phyloP scores from a whole-genome alignment of 2,888 invertebrate genomes.

The Pasiphila rectangulata region DNA sequence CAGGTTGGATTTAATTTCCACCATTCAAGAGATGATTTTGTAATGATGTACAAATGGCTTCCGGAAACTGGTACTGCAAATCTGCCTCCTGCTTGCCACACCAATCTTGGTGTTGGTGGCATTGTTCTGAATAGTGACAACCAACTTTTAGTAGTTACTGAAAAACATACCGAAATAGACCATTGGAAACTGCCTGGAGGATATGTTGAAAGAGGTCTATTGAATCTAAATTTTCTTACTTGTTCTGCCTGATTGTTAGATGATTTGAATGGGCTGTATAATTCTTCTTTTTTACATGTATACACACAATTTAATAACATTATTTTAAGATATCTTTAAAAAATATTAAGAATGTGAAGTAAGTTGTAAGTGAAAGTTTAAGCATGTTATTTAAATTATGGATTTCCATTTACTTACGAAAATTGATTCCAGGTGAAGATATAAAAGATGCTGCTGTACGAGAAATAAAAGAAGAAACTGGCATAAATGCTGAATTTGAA shows the following conservation, averaged over 20 bases:
- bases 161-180: constrained; percentile 81
- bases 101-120: constrained; percentile 90
- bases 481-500: constrained; percentile 87
- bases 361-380: background rate
- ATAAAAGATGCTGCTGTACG: constrained; percentile 89
- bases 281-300: too few species aligned
- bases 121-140: constrained; percentile 89
- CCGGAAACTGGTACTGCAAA: constrained; percentile 81
- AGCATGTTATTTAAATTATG: too few species aligned
- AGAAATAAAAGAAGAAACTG: constrained; percentile 95
- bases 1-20: constrained; percentile 93
- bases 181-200: constrained; percentile 97
- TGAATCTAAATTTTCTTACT: background rate
- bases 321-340: too few species aligned
- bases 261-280: too few species aligned
- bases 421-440: constrained; percentile 86
- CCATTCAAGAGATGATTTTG: constrained; percentile 89
- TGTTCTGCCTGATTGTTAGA: too few species aligned
- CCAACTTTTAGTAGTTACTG: constrained; percentile 90
- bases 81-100: constrained; percentile 90
- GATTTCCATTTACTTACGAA: background rate
- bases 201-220: constrained; percentile 93
- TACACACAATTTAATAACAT: too few species aligned
- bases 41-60: constrained; percentile 92
- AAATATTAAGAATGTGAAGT: too few species aligned